A percentile compares a stretch with the other conserved stretches of the same genome.
Conservation (phyloP, 2,797 vertebrate species). For the Ctenopoma kingsleyae region DNA sequence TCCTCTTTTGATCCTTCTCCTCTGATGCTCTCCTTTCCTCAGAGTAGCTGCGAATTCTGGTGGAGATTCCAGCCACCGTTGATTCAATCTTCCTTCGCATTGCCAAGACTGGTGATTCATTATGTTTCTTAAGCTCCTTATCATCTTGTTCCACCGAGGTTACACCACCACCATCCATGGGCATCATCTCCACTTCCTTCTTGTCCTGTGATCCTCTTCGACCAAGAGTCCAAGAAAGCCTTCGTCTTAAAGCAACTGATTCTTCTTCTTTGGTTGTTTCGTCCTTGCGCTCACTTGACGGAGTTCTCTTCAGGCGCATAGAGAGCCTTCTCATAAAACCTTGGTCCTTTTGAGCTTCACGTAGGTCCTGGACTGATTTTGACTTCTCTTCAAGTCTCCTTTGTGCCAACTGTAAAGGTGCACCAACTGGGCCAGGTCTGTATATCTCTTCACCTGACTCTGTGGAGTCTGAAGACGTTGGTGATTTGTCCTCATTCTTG, state of each 20-base stretch:
- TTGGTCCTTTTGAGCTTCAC: constrained; percentile 90
- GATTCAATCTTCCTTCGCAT: constrained; percentile 93
- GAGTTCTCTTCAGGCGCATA: constrained; percentile 89
- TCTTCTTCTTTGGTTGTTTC: constrained; percentile 85
- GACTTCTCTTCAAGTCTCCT: constrained; percentile 89
- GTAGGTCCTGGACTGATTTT: constrained; percentile 94
- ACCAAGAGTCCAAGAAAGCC: constrained; percentile 90
- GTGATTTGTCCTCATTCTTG: constrained; percentile 89
- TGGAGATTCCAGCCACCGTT: constrained; percentile 92
- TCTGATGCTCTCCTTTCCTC: constrained; percentile 85
- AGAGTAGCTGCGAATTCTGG: constrained; percentile 91
- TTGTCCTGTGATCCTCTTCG: constrained; percentile 88
- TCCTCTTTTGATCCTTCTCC: constrained; percentile 84
- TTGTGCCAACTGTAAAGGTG: constrained; percentile 89
- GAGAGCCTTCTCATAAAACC: constrained; percentile 93
- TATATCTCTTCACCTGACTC: constrained; percentile 91
- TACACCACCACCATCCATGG: constrained; percentile 72
- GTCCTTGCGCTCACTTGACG: constrained; percentile 88
- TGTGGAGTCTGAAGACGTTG: constrained; percentile 45
- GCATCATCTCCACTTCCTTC: constrained; percentile 86
- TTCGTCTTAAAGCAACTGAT: constrained; percentile 74
- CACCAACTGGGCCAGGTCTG: constrained; percentile 90
- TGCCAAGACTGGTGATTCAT: constrained; percentile 90
- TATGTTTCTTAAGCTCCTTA: constrained; percentile 82
- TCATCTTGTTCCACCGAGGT: constrained; percentile 66